Evolutionary conservation across 2,113 vertebrate genomes (phyloP).

Genomic region (Cisticola juncidis): DNA sequence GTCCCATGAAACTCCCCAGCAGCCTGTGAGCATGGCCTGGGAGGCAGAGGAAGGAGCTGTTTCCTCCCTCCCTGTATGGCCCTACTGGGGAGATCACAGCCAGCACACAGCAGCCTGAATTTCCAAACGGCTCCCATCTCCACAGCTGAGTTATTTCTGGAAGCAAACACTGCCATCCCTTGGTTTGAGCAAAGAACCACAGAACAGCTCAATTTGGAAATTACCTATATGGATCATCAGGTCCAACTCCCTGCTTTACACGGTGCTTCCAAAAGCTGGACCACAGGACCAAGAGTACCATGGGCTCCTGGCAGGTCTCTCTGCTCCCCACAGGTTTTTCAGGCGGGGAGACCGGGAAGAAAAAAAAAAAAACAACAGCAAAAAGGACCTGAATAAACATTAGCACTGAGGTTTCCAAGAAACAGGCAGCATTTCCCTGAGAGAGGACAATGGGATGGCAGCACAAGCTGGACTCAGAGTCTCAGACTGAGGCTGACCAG

Average conservation of each 20-base stretch:
- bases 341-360: accelerated
- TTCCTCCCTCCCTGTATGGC: not conserved
- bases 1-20: accelerated
- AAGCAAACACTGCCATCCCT: not conserved
- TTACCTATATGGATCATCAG: accelerated
- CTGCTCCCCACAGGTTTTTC: too few relatives aligned
- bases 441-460: not conserved
- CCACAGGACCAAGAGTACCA: accelerated
- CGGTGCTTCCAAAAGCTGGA: not conserved
- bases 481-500: not conserved
- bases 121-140: accelerated
- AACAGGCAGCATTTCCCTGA: not conserved
- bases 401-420: not conserved
- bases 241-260: not conserved
- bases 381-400: not conserved
- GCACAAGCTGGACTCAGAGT: not conserved
- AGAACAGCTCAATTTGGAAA: not conserved
- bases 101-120: not conserved
- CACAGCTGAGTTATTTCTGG: accelerated
- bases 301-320: not conserved
- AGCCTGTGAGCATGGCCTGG: accelerated
- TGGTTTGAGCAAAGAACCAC: not conserved
- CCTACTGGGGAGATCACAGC: accelerated
- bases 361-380: not conserved
- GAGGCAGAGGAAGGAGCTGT: not conserved